Evolutionary conservation across 2,797 vertebrate species (phyloP).

Genomic region (Leptatherina wallacei): DNA sequence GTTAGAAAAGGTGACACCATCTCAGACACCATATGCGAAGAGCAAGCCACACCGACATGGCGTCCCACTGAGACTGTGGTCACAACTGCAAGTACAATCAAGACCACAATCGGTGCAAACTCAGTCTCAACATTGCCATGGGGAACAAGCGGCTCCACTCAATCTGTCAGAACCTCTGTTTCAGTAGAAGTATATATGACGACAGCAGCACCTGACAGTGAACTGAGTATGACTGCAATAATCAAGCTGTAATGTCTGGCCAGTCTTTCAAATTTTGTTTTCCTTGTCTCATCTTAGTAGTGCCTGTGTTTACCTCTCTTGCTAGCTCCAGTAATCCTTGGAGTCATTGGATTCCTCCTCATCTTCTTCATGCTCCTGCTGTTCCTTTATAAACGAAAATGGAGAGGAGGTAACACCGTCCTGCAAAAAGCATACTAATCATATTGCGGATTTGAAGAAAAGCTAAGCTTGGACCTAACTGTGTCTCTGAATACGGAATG

Average conservation of each 20-base stretch:
- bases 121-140: neutral
- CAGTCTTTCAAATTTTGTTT: conserved; percentile 16
- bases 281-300: conserved; percentile 1
- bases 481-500: conserved; percentile 3
- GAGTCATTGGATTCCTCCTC: conserved; percentile 15
- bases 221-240: conserved; percentile 37
- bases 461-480: conserved; percentile 6
- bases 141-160: neutral
- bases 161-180: neutral
- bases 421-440: neutral
- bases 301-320: conserved; percentile 48
- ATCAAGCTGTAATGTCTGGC: conserved; percentile 9
- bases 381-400: conserved; percentile 1
- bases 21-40: conserved; percentile 66
- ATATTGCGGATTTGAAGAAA: conserved; percentile 10
- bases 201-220: too few relatives aligned
- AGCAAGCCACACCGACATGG: neutral
- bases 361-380: conserved; percentile 38
- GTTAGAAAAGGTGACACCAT: conserved; percentile 41
- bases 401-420: conserved; percentile 61
- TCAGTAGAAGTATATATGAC: neutral
- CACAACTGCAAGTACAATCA: neutral
- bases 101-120: neutral
- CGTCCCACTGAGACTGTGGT: neutral
- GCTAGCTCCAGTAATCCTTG: conserved; percentile 20